Base-by-base conservation (phyloP, 2,888 invertebrate species). In the Cerastis leucographa region DNA sequence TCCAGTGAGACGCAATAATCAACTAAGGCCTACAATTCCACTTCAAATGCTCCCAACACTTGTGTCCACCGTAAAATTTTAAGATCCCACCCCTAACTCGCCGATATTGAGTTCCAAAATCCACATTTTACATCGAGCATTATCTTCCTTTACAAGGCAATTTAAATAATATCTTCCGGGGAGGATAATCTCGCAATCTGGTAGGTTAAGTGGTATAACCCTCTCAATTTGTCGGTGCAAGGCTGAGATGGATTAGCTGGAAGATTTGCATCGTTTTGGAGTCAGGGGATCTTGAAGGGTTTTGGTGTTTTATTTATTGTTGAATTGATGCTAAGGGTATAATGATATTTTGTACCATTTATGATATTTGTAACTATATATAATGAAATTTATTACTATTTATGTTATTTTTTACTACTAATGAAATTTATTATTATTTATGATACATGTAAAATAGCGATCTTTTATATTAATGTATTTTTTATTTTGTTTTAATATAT, bases 81-180 rank as follows among this genome's bases (percentile, higher is more conserved):
- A 86, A 87, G 74, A 74, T 66, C 74, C 66, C 40, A 61, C 56
- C 78, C 71, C 78, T 71, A 74, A 71, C 71, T 80, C 61, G 66
- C 62, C 67, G 76, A 86, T 87, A 87, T 87, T 81, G 75, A 86
- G 76, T 84, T 69, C 69, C 61, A 74, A 66, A 86, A 81, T 78
- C 65, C 44, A 74, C 77, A 84, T 79, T 86, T 85, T 81, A 79
- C 74, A 72, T 40, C 59, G n/a, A 61, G 40, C 65, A 70, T 85
- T 87, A 77, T 80, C 80, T 85, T 61, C 56, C 66, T 59, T 84
- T 74, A 70, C 69, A 70, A 56, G 44, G 64, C 46, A 75, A 87
- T 85, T 85, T 83, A 85, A 87, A 85, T 85, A 85, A 87, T 85
- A 85, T 85, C 85, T 85, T 76, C 65, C 42, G 29, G 35, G 51